phyloP scores from a whole-genome alignment of 2,113 vertebrate genomes.

The Gymnarchus niloticus region DNA sequence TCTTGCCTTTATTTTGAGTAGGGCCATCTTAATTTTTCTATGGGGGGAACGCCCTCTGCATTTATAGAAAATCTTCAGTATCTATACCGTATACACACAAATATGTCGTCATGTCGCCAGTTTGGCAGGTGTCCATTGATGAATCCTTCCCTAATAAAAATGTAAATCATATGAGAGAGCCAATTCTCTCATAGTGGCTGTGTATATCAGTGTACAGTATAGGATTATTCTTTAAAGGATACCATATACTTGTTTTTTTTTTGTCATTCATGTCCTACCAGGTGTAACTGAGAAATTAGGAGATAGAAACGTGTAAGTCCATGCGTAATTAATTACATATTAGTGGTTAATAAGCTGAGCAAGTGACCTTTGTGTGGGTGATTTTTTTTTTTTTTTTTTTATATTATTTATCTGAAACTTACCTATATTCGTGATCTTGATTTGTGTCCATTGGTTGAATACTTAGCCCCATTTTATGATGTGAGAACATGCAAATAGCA shows the following conservation, averaged over 20 bases:
- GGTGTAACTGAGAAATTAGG: neutral
- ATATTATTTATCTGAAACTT: neutral
- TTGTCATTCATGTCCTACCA: conserved; percentile 1
- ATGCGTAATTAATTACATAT: neutral
- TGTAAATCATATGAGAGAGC: neutral
- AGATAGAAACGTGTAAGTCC: neutral
- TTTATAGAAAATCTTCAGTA: neutral
- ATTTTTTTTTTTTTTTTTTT: neutral
- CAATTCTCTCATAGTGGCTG: neutral
- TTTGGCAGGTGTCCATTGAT: neutral
- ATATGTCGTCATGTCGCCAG: neutral
- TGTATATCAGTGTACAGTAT: conserved; percentile 9
- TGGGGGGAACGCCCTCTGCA: neutral
- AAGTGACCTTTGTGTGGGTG: conserved; percentile 1
- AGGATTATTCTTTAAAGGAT: conserved; percentile 5
- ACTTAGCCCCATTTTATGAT: neutral
- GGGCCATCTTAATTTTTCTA: neutral
- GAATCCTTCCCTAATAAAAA: neutral
- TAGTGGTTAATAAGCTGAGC: neutral
- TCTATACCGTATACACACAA: neutral
- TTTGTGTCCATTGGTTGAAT: neutral
- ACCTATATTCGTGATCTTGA: neutral
- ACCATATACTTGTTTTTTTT: neutral
- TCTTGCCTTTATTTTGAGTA: neutral
- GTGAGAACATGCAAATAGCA: neutral